These are phyloP conservation scores for Vulpes vulpes DNA, from an alignment of 2,113 vertebrate genomes.

Conservation along the genomic window DNA sequence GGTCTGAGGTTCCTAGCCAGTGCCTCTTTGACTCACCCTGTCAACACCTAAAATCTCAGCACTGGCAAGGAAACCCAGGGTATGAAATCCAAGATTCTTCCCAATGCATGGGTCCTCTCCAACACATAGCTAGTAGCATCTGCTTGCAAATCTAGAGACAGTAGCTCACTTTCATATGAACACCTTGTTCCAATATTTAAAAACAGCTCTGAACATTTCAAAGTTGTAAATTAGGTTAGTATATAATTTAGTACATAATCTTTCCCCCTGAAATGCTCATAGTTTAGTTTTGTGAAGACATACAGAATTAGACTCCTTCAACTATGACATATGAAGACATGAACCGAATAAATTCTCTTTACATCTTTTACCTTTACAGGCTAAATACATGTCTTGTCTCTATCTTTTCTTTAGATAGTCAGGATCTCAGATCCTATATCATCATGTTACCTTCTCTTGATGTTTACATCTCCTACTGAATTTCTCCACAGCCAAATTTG, in stretches of 20 bases:
- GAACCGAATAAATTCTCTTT: background rate
- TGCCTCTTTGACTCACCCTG: background rate
- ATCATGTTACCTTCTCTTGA: background rate
- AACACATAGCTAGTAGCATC: background rate
- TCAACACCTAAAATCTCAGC: background rate
- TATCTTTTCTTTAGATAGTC: background rate
- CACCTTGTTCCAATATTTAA: background rate
- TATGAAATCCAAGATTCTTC: background rate
- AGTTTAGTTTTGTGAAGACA: background rate
- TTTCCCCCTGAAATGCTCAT: background rate
- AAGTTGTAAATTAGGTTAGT: background rate
- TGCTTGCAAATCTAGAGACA: background rate
- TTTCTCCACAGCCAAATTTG: background rate
- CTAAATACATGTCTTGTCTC: background rate
- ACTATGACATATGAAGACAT: background rate
- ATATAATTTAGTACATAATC: background rate
- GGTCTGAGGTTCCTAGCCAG: background rate
- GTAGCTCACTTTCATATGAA: background rate
- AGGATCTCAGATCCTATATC: background rate
- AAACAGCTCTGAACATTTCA: constrained; percentile 1
- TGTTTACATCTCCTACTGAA: background rate
- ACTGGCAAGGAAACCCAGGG: background rate
- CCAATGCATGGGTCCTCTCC: accelerated
- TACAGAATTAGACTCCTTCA: background rate
- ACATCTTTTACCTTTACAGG: background rate